Percentiles rank a stretch among this genome's conserved stretches.
Conservation (phyloP, 37 sponge, comb jelly and placozoan species). For the Agelas oroides region DNA sequence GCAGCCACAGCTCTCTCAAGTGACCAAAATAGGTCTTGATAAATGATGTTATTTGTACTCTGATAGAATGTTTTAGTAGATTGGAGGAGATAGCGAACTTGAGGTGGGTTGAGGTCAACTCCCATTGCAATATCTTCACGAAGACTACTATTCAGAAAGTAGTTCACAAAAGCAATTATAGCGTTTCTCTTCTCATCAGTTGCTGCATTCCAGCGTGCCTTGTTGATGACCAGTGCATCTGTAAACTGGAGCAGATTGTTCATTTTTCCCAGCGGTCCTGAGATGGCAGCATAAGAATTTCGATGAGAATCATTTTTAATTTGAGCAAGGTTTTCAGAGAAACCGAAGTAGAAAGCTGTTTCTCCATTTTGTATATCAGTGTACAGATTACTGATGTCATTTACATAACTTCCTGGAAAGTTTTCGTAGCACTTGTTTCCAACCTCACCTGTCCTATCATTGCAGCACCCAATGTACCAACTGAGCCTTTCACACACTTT, state of each 20-base stretch:
- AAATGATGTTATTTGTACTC: not conserved
- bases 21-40: not conserved
- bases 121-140: conserved; percentile 18
- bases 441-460: not conserved
- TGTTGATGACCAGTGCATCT: conserved; percentile 51
- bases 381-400: not conserved
- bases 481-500: not conserved
- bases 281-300: conserved; percentile 25
- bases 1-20: not conserved
- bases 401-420: conserved; percentile 27
- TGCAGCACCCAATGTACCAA: not conserved
- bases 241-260: conserved; percentile 27
- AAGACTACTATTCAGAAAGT: not conserved
- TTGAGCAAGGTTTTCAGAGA: conserved; percentile 43
- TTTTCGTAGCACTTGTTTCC: conserved; percentile 13
- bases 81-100: conserved; percentile 27
- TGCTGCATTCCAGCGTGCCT: conserved; percentile 14
- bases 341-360: conserved; percentile 24
- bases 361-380: not conserved
- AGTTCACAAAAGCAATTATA: conserved; percentile 6
- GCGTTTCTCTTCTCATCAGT: conserved; percentile 31
- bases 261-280: conserved; percentile 13
- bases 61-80: conserved; percentile 2
- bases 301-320: not conserved
- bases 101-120: conserved; percentile 18